Evolutionary conservation across 2,113 vertebrate species (phyloP), one percentile per base, ranked within the genome.

Genomic region (Lipotes vexillifer): DNA sequence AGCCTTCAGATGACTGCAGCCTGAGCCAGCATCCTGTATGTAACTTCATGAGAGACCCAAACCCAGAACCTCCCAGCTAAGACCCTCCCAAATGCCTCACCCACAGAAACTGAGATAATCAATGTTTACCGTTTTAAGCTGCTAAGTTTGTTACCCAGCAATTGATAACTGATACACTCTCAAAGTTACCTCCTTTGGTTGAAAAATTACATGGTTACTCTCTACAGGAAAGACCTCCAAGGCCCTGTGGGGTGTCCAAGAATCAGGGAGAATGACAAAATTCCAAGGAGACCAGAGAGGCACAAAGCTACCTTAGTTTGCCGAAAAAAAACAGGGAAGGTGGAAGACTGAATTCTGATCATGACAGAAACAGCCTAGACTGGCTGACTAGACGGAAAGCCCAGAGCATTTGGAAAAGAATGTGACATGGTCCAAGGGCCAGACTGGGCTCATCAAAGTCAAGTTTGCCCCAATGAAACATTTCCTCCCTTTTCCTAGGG

Each of bases 381-480:
- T 14, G 17, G 6, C 17, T 33, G 33, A 77, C n/a, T 0, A 36
- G 13, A 87, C 2, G 41, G 77, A 78, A 85, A 52, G 59, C 4
- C 52, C 13, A n/a, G 4, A 77, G 23, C n/a, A 25, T 25, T n/a
- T 68, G 27, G 69, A 8, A 82, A 59, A 57, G 68, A 52, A 65
- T 0, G 0, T 2, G 25, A 4, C 9, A 0, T 11, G 11, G 20
- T 92, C 23, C 31, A 5, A 68, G 52, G 72, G 20, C 8, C 44
- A 46, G 23, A 57, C 18, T 1, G 5, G 2, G 27, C 9, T 82
- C 65, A 20, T 85, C 83, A 27, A 68, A 38, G 87, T 36, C 83
- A 71, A 18, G 25, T 75, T 18, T 77, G 36, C 18, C 29, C 46
- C 20, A 52, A 8, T 66, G 49, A 36, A 36, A 41, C 6, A 23